Conservation (phyloP, 2,113 vertebrate genomes). For the Antennarius striatus region DNA sequence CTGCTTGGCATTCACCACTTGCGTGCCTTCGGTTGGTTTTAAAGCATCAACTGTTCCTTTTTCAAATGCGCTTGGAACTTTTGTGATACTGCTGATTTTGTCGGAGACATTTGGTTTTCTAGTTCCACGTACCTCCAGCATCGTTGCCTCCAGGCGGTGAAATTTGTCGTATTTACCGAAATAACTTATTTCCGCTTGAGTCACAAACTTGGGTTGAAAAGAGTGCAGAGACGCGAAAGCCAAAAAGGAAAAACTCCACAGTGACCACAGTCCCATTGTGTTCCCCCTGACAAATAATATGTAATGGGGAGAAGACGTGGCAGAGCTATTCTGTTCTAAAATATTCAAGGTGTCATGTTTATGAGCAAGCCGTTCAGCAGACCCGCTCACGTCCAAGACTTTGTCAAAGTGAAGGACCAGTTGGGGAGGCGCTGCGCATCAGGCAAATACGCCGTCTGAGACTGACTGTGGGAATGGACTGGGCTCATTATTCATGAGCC, state of each 20-base stretch:
- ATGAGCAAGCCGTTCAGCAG: slow-evolving; percentile 43
- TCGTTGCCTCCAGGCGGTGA: slow-evolving; percentile 32
- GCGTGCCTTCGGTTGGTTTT: slow-evolving; percentile 17
- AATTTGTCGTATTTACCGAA: slow-evolving; percentile 35
- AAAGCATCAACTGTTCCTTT: slow-evolving; percentile 3
- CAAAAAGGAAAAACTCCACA: slow-evolving; percentile 58
- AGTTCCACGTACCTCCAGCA: slow-evolving; percentile 5
- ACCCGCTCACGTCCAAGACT: slow-evolving; percentile 69
- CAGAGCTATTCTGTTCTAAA: slow-evolving; percentile 42
- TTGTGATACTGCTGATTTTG: slow-evolving; percentile 20
- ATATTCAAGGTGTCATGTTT: slow-evolving; percentile 54
- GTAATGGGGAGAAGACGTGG: not conserved
- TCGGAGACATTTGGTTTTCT: slow-evolving; percentile 29
- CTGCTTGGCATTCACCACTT: slow-evolving; percentile 18
- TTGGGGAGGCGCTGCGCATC: slow-evolving; percentile 73
- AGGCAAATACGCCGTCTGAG: slow-evolving; percentile 60
- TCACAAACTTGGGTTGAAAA: slow-evolving; percentile 54
- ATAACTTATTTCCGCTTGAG: slow-evolving; percentile 68
- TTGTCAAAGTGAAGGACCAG: slow-evolving; percentile 73
- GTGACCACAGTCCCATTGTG: slow-evolving; percentile 66
- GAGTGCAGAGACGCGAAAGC: slow-evolving; percentile 34
- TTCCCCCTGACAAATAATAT: slow-evolving; percentile 28
- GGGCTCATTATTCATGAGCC: slow-evolving; percentile 45
- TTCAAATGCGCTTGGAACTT: slow-evolving; percentile 49
- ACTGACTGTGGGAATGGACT: slow-evolving; percentile 54